A percentile compares a stretch with the other conserved stretches of the same genome.
Evolutionary conservation across 2,797 vertebrate species (phyloP).

Genomic region (Hydrophis major): DNA sequence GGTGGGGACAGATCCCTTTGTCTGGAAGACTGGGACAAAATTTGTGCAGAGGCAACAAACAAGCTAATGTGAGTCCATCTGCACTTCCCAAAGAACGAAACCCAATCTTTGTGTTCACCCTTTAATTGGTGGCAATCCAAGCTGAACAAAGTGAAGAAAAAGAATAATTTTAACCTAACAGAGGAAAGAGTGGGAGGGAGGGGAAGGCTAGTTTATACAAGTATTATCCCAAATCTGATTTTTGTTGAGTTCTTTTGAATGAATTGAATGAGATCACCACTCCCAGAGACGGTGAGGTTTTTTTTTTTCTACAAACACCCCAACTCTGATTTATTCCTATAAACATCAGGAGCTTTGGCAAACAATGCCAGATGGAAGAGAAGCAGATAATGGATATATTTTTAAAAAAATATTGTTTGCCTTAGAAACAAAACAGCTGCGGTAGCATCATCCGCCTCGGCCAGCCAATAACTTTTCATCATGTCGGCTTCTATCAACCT

Average conservation of each 20-base stretch:
- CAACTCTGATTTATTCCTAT: conserved; percentile 46
- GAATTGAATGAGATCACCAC: neutral
- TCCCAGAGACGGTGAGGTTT: neutral
- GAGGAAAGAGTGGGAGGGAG: neutral
- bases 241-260: neutral
- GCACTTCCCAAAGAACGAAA: neutral
- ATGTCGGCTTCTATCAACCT: conserved; percentile 37
- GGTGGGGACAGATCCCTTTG: too few relatives aligned
- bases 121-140: neutral
- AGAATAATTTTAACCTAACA: neutral
- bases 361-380: conserved; percentile 66
- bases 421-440: conserved; percentile 62
- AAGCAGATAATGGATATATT: conserved; percentile 46
- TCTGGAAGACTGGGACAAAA: neutral
- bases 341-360: conserved; percentile 59
- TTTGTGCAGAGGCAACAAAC: neutral
- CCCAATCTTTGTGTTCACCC: neutral
- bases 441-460: conserved; percentile 35
- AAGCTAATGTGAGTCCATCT: neutral
- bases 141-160: neutral
- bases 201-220: neutral
- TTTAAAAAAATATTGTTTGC: conserved; percentile 51
- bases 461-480: conserved; percentile 37
- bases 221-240: neutral
- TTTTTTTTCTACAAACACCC: conserved; percentile 25